Evolutionary conservation across 2,888 invertebrate genomes (phyloP), one percentile per base, ranked within the genome.

Genomic region (Invenusta paracnida): DNA sequence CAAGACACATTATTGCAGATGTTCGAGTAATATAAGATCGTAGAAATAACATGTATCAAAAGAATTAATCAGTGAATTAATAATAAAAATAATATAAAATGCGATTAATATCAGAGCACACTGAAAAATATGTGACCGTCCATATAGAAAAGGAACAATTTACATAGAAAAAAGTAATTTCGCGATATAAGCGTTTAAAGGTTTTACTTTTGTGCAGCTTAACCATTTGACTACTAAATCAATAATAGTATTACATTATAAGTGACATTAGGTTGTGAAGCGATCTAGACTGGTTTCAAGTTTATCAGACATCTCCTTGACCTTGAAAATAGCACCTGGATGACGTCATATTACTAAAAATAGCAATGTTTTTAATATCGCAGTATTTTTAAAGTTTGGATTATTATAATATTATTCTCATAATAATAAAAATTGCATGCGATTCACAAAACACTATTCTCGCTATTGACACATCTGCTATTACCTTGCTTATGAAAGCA

Each of bases 211-310:
- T 48, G 48, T 48, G 48, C 48, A 11, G 48, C 48, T 48, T 25
- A 13, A 73, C 73, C 73, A 73, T 73, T 73, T 73, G 11, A 73
- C 73, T 5, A 73, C 73, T 73, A 73, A 73, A 73, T 73, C 73
- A 73, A 73, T 73, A 73, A 73, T 73, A 73, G 5, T 73, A 73
- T 23, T 73, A 23, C 23, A 73, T 73, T 73, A 73, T 73, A 73
- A 23, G 27, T 73, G 23, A 73, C 73, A 73, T 73, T 73, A 73
- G 27, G 73, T 73, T 73, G 17, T 23, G 25, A 73, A 73, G 73
- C 73, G 73, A 73, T 73, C 23, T 73, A 73, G 73, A 73, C 73
- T 73, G 73, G 73, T 73, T 73, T 73, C 73, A 73, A 73, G 73
- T 73, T 73, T 73, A 73, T 73, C 73, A 73, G 73, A 73, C 73